phyloP scores from a whole-genome alignment of 2,797 vertebrate species.

The Xiphophorus birchmanni region DNA sequence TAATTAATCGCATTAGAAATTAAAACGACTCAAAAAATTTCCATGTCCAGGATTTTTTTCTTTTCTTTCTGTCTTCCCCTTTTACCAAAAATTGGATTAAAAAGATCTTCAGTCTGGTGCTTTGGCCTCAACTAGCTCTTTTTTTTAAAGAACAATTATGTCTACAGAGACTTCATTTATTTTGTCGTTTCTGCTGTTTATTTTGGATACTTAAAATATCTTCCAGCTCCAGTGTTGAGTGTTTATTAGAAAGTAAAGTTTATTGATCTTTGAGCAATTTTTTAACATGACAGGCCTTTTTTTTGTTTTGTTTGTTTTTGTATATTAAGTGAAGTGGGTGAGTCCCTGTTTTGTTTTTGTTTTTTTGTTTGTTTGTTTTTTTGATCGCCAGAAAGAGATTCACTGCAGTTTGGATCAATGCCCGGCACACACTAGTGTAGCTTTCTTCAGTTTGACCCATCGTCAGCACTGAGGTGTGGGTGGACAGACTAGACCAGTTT shows the following conservation, averaged over 20 bases:
- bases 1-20: too few relatives aligned
- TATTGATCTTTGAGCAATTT: neutral
- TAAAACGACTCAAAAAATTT: too few relatives aligned
- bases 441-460: slow-evolving; percentile 39
- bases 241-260: too few relatives aligned
- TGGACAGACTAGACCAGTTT: slow-evolving; percentile 41
- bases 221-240: too few relatives aligned
- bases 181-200: too few relatives aligned
- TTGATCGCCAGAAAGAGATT: slow-evolving; percentile 9
- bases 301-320: neutral
- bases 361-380: neutral
- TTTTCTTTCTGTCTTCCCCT: too few relatives aligned
- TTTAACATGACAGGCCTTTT: neutral
- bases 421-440: slow-evolving; percentile 33
- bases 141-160: too few relatives aligned
- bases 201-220: too few relatives aligned
- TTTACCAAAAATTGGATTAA: too few relatives aligned
- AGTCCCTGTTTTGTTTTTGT: neutral
- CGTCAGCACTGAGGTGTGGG: slow-evolving; percentile 39
- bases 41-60: too few relatives aligned
- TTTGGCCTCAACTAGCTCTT: neutral
- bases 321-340: neutral
- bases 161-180: too few relatives aligned
- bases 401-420: slow-evolving; percentile 40
- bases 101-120: neutral